A percentile compares a stretch with the other conserved stretches of the same genome.
Conservation (phyloP, 2,888 invertebrate genomes). For the Slavum lentiscoides region DNA sequence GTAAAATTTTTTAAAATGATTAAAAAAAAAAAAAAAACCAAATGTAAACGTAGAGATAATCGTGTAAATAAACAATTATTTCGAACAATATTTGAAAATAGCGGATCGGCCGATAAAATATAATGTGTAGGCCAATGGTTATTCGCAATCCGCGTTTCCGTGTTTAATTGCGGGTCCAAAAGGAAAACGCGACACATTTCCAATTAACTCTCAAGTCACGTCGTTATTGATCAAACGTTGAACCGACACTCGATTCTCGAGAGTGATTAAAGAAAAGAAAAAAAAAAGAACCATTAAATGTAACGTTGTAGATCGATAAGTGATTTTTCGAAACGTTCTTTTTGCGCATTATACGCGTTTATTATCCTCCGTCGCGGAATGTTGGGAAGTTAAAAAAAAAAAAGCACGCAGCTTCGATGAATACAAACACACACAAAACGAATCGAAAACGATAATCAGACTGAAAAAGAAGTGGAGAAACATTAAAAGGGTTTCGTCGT, state of each 20-base stretch:
- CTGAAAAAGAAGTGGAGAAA: not conserved
- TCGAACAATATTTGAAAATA: no score
- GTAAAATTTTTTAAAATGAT: no score
- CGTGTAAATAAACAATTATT: not conserved
- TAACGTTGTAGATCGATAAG: not conserved
- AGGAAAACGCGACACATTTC: not conserved
- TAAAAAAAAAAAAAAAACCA: no score
- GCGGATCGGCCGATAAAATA: no score
- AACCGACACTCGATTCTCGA: not conserved
- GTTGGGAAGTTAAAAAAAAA: not conserved
- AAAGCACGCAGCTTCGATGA: not conserved
- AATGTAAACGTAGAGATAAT: no score
- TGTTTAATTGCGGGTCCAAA: not conserved
- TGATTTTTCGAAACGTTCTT: not conserved
- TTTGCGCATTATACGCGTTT: not conserved
- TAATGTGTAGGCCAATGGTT: not conserved
- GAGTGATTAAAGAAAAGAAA: constrained; percentile 1
- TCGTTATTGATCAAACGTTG: not conserved
- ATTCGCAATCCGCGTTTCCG: not conserved
- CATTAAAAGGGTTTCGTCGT: not conserved
- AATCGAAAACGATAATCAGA: not conserved
- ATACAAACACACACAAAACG: not conserved
- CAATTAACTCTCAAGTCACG: not conserved
- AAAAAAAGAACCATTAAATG: not conserved
- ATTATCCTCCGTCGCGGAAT: not conserved